These are phyloP conservation scores for Muntiacus muntjak DNA, from an alignment of 2,113 vertebrate genomes.

Conservation along the genomic window DNA sequence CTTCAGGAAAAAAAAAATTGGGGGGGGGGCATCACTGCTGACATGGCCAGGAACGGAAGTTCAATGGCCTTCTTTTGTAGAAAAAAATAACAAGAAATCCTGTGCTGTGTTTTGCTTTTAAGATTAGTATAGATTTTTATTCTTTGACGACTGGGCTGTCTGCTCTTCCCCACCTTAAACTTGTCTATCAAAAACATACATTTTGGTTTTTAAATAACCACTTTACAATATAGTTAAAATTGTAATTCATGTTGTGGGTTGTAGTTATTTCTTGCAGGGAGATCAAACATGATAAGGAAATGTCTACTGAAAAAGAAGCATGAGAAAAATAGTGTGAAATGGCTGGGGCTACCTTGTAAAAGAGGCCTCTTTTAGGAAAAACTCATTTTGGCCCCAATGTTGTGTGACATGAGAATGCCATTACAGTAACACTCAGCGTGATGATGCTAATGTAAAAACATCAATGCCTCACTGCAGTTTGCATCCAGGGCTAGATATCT, in stretches of 20 bases:
- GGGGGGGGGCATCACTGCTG: slow-evolving; percentile 69
- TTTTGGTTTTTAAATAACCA: slow-evolving; percentile 42
- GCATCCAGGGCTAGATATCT: neutral
- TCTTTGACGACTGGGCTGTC: slow-evolving; percentile 63
- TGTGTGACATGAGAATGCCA: neutral
- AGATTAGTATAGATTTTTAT: slow-evolving; percentile 78
- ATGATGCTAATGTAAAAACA: neutral
- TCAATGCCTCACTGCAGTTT: neutral
- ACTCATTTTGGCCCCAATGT: neutral
- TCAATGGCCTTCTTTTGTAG: slow-evolving; percentile 72
- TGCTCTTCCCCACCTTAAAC: slow-evolving; percentile 28
- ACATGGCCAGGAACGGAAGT: slow-evolving; percentile 78
- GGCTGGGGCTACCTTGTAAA: neutral
- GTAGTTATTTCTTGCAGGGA: slow-evolving; percentile 49
- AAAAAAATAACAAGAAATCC: slow-evolving; percentile 78
- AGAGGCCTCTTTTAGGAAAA: neutral
- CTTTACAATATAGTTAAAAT: slow-evolving; percentile 36
- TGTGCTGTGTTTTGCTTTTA: slow-evolving; percentile 74
- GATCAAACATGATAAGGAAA: slow-evolving; percentile 26
- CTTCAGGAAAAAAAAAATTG: slow-evolving; percentile 51
- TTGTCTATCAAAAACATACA: slow-evolving; percentile 14
- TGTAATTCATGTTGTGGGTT: neutral
- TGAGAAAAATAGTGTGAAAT: neutral
- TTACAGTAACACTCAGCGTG: neutral
- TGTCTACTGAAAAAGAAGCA: neutral